Conservation (phyloP, 2,113 vertebrate species). For the Pygoscelis antarcticus region DNA sequence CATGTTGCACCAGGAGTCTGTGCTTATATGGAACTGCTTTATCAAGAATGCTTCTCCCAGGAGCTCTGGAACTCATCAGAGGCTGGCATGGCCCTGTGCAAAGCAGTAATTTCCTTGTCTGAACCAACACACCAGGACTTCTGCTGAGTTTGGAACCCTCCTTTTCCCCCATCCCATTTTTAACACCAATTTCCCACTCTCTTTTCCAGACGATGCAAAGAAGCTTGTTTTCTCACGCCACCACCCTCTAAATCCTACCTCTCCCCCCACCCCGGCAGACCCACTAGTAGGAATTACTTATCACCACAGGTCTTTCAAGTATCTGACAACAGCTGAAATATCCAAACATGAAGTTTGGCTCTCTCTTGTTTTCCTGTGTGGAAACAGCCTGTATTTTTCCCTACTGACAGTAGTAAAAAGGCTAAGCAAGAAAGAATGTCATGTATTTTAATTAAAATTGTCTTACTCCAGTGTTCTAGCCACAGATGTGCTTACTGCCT, state of each 20-base stretch:
- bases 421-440: not conserved
- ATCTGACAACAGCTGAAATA: not conserved
- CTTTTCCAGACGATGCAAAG: not conserved
- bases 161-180: not conserved
- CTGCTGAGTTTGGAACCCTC: not conserved
- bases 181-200: not conserved
- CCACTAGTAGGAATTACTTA: not conserved
- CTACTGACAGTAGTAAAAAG: not conserved
- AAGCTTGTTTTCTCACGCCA: not conserved
- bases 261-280: not conserved
- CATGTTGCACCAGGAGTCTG: rapidly evolving
- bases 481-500: not conserved
- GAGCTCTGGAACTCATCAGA: not conserved
- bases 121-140: not conserved
- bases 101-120: not conserved
- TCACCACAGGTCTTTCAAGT: not conserved
- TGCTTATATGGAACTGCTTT: not conserved
- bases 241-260: not conserved
- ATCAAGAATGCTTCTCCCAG: not conserved
- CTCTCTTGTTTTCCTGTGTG: not conserved
- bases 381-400: not conserved
- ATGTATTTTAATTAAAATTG: not conserved
- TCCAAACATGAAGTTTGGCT: not conserved
- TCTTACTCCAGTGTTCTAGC: not conserved
- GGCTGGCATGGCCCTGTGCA: too few species aligned